These are phyloP conservation scores for Caenorhabditis zanzibari DNA, from an alignment of 2,888 invertebrate species.

Conservation along the genomic window DNA sequence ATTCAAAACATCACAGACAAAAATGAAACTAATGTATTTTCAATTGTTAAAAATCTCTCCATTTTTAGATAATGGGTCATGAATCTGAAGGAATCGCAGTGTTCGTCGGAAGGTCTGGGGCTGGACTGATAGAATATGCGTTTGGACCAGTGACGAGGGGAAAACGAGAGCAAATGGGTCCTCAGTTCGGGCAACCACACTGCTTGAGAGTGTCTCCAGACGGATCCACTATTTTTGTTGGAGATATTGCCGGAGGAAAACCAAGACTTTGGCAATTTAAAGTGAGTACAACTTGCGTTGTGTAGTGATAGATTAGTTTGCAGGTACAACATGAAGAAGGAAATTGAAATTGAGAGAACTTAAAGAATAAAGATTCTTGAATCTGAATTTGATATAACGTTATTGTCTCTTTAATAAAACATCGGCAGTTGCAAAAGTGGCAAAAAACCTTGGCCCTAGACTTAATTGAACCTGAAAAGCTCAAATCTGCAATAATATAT, in stretches of 20 bases:
- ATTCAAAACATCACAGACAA: not conserved
- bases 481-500: too few relatives aligned
- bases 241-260: slow-evolving; percentile 88
- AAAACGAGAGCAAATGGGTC: slow-evolving; percentile 36
- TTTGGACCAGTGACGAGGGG: slow-evolving; percentile 65
- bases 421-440: too few relatives aligned
- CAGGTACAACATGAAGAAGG: not conserved
- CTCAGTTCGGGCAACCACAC: slow-evolving; percentile 88
- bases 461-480: too few relatives aligned
- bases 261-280: slow-evolving; percentile 83
- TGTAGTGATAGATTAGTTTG: too few relatives aligned
- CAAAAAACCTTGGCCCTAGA: too few relatives aligned
- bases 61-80: slow-evolving; percentile 47
- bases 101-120: slow-evolving; percentile 69
- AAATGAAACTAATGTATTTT: too few relatives aligned
- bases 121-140: slow-evolving; percentile 73
- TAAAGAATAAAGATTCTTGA: too few relatives aligned
- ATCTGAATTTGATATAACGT: too few relatives aligned
- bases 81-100: slow-evolving; percentile 65
- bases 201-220: slow-evolving; percentile 88
- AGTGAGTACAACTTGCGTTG: slow-evolving; percentile 44
- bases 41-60: too few relatives aligned
- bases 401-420: too few relatives aligned
- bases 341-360: not conserved
- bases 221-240: slow-evolving; percentile 89